Percentiles rank a stretch among this genome's conserved stretches.
Conservation (phyloP, 1,140 invertebrate genomes). For the Lasioglossum baleicum region DNA sequence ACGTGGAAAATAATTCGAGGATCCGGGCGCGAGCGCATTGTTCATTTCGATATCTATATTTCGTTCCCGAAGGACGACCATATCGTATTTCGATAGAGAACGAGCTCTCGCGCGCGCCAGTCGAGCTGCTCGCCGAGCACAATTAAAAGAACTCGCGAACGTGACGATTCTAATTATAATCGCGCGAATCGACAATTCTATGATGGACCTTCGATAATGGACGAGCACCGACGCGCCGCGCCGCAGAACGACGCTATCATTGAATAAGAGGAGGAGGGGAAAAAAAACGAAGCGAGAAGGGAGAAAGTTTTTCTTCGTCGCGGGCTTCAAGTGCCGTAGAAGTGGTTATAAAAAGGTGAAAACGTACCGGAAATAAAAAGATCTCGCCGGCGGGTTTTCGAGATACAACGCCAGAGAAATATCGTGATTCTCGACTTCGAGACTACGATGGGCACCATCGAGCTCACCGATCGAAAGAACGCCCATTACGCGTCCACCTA, state of each 20-base stretch:
- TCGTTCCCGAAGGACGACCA: neutral
- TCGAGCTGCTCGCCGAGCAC: neutral
- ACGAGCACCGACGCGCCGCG: neutral
- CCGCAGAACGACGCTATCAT: slow-evolving; percentile 38
- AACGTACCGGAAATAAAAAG: neutral
- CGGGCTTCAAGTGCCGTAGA: neutral
- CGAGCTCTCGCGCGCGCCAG: neutral
- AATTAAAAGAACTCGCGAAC: slow-evolving; percentile 20
- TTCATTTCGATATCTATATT: neutral
- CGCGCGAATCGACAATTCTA: slow-evolving; percentile 17
- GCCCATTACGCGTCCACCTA: slow-evolving; percentile 54
- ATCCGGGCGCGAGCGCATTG: neutral
- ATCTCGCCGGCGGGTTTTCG: neutral
- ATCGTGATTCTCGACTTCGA: slow-evolving; percentile 47
- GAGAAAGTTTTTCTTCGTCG: slow-evolving; percentile 4
- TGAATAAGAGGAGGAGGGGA: neutral
- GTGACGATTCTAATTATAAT: slow-evolving; percentile 17
- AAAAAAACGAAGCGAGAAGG: neutral
- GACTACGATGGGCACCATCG: slow-evolving; percentile 20
- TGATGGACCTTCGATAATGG: slow-evolving; percentile 34
- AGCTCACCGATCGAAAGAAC: slow-evolving; percentile 46
- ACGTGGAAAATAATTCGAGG: slow-evolving; percentile 4
- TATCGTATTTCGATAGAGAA: slow-evolving; percentile 17
- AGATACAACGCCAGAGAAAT: neutral
- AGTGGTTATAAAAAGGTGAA: neutral